phyloP scores from a whole-genome alignment of 2,113 vertebrate genomes.

The Cavia porcellus region DNA sequence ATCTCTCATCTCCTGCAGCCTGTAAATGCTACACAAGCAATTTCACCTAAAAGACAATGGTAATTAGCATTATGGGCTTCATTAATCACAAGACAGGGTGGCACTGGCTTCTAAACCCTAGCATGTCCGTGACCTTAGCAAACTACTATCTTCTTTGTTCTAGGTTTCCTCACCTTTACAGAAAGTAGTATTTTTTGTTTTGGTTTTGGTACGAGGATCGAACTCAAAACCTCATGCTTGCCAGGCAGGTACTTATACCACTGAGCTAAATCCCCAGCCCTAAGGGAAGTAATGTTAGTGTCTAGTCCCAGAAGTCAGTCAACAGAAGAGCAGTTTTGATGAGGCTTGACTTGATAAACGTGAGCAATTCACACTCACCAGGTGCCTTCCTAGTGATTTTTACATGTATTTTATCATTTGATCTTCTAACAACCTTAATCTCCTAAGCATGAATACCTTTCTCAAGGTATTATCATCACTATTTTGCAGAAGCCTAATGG shows the following conservation, averaged over 20 bases:
- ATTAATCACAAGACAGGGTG: background rate
- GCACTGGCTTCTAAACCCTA: background rate
- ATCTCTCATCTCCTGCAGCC: background rate
- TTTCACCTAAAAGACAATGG: constrained; percentile 28
- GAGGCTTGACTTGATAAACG: background rate
- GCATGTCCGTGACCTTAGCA: background rate
- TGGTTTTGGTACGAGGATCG: too few relatives aligned
- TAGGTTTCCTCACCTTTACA: background rate
- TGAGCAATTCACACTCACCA: background rate
- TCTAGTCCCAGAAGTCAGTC: background rate
- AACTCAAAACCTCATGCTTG: too few relatives aligned
- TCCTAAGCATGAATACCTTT: background rate
- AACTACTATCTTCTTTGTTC: background rate
- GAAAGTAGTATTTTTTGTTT: too few relatives aligned
- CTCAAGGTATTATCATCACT: background rate
- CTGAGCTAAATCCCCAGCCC: too few relatives aligned
- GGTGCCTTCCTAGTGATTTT: background rate
- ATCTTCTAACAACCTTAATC: background rate
- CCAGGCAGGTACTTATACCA: too few relatives aligned
- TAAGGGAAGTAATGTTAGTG: background rate
- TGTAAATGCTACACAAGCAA: background rate
- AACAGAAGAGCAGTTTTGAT: background rate
- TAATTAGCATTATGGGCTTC: background rate
- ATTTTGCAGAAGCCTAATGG: background rate
- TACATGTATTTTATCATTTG: constrained; percentile 30